Percentiles rank a stretch among this genome's conserved stretches.
phyloP scores from a whole-genome alignment of 2,888 invertebrate genomes.

The Heliconius aoede region DNA sequence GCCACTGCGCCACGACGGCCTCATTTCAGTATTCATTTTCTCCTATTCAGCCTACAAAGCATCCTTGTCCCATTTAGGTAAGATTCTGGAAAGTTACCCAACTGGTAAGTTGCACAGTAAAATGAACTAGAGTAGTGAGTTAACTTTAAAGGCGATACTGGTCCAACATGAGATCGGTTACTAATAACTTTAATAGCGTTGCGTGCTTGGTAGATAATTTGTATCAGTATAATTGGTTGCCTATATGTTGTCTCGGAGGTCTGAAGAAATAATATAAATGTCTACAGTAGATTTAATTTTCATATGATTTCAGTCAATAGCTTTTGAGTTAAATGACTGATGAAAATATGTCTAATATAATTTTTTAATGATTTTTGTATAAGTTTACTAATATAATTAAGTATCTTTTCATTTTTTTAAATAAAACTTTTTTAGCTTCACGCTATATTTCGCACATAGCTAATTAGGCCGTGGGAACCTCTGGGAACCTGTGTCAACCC shows the following conservation, averaged over 20 bases:
- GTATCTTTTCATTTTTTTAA: too few relatives aligned
- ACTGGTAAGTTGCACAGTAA: conserved; percentile 26
- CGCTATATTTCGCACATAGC: too few relatives aligned
- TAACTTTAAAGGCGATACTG: conserved; percentile 29
- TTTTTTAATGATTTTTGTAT: too few relatives aligned
- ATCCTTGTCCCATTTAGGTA: conserved; percentile 14
- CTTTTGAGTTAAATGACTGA: too few relatives aligned
- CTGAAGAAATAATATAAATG: conserved; percentile 11
- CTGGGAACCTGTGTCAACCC: too few relatives aligned
- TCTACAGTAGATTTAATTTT: too few relatives aligned
- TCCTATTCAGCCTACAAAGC: conserved; percentile 34
- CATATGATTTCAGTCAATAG: too few relatives aligned
- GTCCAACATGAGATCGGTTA: conserved; percentile 39
- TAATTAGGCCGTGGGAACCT: too few relatives aligned
- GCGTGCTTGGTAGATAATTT: conserved; percentile 36
- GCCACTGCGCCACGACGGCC: too few relatives aligned
- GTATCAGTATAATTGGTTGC: conserved; percentile 38
- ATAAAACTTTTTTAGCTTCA: too few relatives aligned
- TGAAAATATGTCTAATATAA: too few relatives aligned
- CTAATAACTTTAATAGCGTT: conserved; percentile 38
- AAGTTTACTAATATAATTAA: too few relatives aligned
- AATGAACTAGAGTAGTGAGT: conserved; percentile 5
- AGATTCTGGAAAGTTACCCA: conserved; percentile 37
- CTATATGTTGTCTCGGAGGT: conserved; percentile 1
- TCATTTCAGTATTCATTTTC: conserved; percentile 27